Evolutionary conservation across 2,113 vertebrate species (phyloP).

Genomic region (Archilochus colubris): DNA sequence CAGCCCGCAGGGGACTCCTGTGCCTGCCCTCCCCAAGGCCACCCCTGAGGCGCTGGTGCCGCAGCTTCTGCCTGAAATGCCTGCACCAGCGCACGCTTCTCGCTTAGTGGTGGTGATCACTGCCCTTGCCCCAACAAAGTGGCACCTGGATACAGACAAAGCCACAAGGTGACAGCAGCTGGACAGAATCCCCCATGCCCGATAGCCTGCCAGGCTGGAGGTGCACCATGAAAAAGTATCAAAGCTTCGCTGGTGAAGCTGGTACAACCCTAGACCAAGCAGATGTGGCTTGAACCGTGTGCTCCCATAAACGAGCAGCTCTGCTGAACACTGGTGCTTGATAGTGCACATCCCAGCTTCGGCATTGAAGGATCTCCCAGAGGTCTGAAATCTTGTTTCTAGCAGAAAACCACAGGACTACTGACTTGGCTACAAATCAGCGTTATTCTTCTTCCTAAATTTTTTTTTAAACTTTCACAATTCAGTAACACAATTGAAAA

Average conservation of each 20-base stretch:
- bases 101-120: rapidly evolving
- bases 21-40: background rate
- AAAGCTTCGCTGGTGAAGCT: rapidly evolving
- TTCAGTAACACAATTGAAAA: rapidly evolving
- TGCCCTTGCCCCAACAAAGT: background rate
- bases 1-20: rapidly evolving
- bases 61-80: no score
- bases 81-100: rapidly evolving
- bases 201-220: no score
- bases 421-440: rapidly evolving
- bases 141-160: background rate
- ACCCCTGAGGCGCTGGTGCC: background rate
- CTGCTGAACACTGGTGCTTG: rapidly evolving
- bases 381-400: rapidly evolving
- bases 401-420: rapidly evolving
- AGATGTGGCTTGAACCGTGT: rapidly evolving
- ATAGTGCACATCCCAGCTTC: rapidly evolving
- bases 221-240: no score
- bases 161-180: rapidly evolving
- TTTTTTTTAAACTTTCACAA: background rate
- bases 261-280: rapidly evolving
- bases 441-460: rapidly evolving
- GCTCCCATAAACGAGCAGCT: rapidly evolving
- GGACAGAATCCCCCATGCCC: rapidly evolving
- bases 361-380: rapidly evolving